Conservation (phyloP, 2,888 invertebrate species). For the Dynastes grantii region DNA sequence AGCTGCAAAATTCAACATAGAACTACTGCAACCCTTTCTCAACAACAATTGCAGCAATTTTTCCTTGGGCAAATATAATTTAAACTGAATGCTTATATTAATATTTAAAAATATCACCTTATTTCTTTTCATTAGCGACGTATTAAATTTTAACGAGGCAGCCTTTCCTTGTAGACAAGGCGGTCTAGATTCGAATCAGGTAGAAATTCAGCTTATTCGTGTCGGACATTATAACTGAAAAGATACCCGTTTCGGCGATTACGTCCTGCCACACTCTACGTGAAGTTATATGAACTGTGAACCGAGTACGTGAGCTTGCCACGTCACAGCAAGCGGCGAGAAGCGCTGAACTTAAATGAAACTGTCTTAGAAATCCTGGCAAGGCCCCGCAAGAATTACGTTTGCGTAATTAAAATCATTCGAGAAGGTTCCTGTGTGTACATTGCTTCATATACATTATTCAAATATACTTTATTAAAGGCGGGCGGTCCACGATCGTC, state of each 20-base stretch:
- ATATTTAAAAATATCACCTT: neutral
- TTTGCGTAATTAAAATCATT: slow-evolving; percentile 48
- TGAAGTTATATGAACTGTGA: slow-evolving; percentile 36
- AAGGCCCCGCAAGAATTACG: slow-evolving; percentile 41
- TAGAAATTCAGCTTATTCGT: slow-evolving; percentile 19
- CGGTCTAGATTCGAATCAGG: slow-evolving; percentile 15
- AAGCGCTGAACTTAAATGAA: slow-evolving; percentile 20
- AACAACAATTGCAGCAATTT: too few relatives aligned
- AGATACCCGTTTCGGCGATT: slow-evolving; percentile 23
- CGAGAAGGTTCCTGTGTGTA: slow-evolving; percentile 31
- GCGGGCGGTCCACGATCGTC: slow-evolving; percentile 1
- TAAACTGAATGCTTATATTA: neutral
- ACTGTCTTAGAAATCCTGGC: slow-evolving; percentile 48
- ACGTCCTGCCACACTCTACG: slow-evolving; percentile 29
- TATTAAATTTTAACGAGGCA: neutral
- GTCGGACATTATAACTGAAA: slow-evolving; percentile 16
- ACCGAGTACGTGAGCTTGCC: slow-evolving; percentile 39
- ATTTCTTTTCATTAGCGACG: neutral
- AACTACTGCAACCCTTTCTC: too few relatives aligned
- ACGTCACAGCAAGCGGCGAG: neutral
- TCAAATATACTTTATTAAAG: slow-evolving; percentile 44
- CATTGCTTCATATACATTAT: slow-evolving; percentile 43
- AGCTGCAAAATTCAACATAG: too few relatives aligned
- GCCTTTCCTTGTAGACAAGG: neutral
- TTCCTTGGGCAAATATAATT: too few relatives aligned